Conservation (phyloP, 2,888 invertebrate genomes). For the Brachycybe producta region DNA sequence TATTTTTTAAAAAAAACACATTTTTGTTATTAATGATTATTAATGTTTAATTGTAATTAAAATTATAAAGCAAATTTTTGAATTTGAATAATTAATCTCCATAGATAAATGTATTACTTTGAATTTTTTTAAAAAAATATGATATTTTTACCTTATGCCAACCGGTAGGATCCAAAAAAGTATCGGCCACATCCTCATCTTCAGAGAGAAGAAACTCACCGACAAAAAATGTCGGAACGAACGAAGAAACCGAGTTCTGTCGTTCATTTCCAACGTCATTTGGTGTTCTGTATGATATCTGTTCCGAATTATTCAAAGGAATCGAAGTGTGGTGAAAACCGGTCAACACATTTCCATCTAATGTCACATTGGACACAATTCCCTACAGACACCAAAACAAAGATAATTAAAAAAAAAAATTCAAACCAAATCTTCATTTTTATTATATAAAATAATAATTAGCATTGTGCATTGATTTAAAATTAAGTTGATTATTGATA, state of each 20-base stretch:
- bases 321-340: conserved; percentile 9
- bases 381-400: too few species aligned
- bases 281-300: neutral
- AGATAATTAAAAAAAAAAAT: too few species aligned
- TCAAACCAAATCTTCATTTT: too few species aligned
- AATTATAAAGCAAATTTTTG: too few species aligned
- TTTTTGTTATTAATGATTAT: neutral
- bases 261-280: neutral
- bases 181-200: conserved; percentile 43
- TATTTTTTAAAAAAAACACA: neutral
- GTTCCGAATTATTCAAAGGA: conserved; percentile 8
- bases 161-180: conserved; percentile 6
- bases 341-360: conserved; percentile 2
- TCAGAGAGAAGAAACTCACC: conserved; percentile 54
- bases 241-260: too few species aligned
- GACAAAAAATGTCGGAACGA: conserved; percentile 41
- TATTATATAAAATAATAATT: too few species aligned
- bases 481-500: too few species aligned
- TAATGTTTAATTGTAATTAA: too few species aligned
- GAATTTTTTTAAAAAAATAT: too few species aligned
- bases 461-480: too few species aligned
- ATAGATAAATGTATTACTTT: too few species aligned
- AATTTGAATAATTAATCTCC: too few species aligned
- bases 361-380: neutral
- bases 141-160: conserved; percentile 10